Evolutionary conservation across 2,113 vertebrate species (phyloP).

Genomic region (Embiotoca jacksoni): DNA sequence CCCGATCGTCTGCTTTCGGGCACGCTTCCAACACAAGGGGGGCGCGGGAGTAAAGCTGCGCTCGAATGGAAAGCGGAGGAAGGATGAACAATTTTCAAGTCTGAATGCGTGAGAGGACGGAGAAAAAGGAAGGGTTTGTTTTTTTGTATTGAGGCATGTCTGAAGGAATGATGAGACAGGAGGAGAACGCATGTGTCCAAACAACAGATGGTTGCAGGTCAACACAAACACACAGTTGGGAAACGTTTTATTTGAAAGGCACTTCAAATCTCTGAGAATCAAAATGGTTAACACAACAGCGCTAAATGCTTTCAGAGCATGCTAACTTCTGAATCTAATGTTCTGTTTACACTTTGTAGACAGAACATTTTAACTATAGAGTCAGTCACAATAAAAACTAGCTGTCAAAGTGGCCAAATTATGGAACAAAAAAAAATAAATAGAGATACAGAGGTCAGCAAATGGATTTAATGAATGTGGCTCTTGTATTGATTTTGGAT

Average conservation of each 20-base stretch:
- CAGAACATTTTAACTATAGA: neutral
- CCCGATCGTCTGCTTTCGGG: neutral
- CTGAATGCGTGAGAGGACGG: neutral
- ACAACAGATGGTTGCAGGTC: conserved; percentile 21
- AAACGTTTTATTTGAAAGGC: conserved; percentile 63
- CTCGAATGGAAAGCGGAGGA: neutral
- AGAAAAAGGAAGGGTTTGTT: neutral
- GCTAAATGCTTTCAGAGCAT: neutral
- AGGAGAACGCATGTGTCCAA: conserved; percentile 6
- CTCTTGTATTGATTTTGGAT: neutral
- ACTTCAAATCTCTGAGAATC: neutral
- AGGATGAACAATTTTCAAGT: neutral
- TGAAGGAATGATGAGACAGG: conserved; percentile 4
- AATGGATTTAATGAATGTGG: neutral
- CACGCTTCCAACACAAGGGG: neutral
- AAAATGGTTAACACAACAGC: conserved; percentile 14
- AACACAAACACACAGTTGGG: conserved; percentile 27
- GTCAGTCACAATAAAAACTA: neutral
- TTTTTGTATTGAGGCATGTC: neutral
- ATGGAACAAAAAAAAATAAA: neutral
- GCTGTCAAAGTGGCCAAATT: neutral
- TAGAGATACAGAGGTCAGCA: too few relatives aligned
- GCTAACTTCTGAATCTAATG: neutral
- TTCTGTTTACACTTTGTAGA: neutral
- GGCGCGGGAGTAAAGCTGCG: neutral